A percentile compares a stretch with the other conserved stretches of the same genome.
Evolutionary conservation across 1,140 invertebrate species (phyloP).

Genomic region (Hycleus cichorii): DNA sequence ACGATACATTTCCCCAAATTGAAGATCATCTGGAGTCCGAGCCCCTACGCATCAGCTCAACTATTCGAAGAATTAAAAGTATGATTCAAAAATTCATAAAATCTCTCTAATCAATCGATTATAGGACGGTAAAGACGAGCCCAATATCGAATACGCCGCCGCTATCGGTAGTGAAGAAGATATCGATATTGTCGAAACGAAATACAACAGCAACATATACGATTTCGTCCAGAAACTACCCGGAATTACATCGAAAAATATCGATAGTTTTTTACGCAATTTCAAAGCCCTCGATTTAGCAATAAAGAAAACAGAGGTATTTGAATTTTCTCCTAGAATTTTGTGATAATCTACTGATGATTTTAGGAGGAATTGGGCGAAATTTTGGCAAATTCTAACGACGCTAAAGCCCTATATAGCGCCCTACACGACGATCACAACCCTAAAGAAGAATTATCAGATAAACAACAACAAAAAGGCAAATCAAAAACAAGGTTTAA

Average conservation of each 20-base stretch:
- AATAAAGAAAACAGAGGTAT: constrained; percentile 50
- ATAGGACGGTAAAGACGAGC: constrained; percentile 69
- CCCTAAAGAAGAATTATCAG: constrained; percentile 16
- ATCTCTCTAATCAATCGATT: background rate
- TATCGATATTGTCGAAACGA: constrained; percentile 50
- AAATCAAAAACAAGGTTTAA: constrained; percentile 8
- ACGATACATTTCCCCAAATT: constrained; percentile 92
- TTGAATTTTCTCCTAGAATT: background rate
- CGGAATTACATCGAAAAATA: constrained; percentile 83
- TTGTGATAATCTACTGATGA: background rate
- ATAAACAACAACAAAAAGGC: background rate
- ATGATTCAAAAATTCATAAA: background rate
- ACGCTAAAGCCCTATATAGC: constrained; percentile 32
- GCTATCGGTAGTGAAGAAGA: constrained; percentile 58
- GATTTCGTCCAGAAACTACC: constrained; percentile 89
- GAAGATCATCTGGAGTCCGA: constrained; percentile 90
- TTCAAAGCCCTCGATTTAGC: constrained; percentile 66
- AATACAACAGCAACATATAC: constrained; percentile 69
- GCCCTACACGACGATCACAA: constrained; percentile 32
- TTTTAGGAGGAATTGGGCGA: constrained; percentile 34
- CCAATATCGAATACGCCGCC: constrained; percentile 60
- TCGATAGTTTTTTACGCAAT: constrained; percentile 68
- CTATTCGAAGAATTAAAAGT: constrained; percentile 85
- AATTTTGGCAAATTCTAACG: constrained; percentile 33
- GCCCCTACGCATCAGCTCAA: constrained; percentile 90